Evolutionary conservation across 2,113 vertebrate species (phyloP).

Genomic region (Actinemys pallida): DNA sequence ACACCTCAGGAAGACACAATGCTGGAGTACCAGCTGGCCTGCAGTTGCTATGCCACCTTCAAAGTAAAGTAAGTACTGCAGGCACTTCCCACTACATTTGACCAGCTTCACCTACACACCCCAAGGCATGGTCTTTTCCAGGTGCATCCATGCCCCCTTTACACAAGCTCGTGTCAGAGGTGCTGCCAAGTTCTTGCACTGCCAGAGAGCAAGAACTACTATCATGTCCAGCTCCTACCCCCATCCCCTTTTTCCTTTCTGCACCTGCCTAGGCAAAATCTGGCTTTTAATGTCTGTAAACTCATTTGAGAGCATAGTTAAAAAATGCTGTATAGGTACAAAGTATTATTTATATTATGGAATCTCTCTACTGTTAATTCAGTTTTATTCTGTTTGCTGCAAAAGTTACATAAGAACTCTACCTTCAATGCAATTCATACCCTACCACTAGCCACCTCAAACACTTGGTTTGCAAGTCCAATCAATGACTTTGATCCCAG

Average conservation of each 20-base stretch:
- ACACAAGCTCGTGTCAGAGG: not conserved
- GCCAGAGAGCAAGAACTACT: not conserved
- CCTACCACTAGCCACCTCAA: constrained; percentile 11
- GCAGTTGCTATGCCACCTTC: rapidly evolving
- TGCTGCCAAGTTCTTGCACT: not conserved
- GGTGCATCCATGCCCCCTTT: not conserved
- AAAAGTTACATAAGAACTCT: not conserved
- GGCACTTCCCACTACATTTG: not conserved
- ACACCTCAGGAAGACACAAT: not conserved
- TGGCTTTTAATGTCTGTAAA: not conserved
- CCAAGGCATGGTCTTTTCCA: rapidly evolving
- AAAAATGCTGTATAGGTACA: not conserved
- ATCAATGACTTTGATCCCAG: constrained; percentile 59
- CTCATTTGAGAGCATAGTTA: not conserved
- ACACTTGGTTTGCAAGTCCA: constrained; percentile 44
- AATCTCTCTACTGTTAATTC: not conserved
- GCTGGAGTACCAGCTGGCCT: not conserved
- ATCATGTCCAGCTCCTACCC: not conserved
- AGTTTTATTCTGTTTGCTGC: not conserved
- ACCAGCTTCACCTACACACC: not conserved
- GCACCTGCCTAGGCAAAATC: not conserved
- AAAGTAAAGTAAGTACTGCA: not conserved
- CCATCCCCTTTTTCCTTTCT: not conserved
- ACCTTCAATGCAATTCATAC: constrained; percentile 27
- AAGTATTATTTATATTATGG: not conserved